phyloP scores from a whole-genome alignment of 2,797 vertebrate genomes.

The Synanceia verrucosa region DNA sequence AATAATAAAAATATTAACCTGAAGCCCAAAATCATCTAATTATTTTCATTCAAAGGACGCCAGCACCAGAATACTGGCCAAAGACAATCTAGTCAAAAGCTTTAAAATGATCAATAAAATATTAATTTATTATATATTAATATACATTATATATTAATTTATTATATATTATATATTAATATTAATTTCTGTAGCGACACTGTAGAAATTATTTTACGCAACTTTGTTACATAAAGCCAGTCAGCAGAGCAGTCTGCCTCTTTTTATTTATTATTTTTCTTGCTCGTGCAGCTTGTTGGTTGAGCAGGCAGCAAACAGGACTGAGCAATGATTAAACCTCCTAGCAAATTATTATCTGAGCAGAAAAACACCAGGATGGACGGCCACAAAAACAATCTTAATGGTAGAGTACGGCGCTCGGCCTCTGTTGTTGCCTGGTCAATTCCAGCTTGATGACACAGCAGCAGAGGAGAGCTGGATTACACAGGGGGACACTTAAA shows the following conservation, averaged over 20 bases:
- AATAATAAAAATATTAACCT: neutral
- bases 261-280: neutral
- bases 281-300: neutral
- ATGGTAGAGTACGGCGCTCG: neutral
- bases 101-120: neutral
- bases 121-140: too few relatives aligned
- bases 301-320: neutral
- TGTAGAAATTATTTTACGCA: neutral
- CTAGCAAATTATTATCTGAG: conserved; percentile 26
- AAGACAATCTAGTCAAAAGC: too few relatives aligned
- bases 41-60: neutral
- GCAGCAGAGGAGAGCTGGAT: conserved; percentile 36
- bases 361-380: neutral
- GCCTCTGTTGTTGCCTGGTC: conserved; percentile 41
- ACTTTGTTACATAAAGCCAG: neutral
- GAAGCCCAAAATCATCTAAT: neutral
- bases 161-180: too few relatives aligned
- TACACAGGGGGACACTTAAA: conserved; percentile 45
- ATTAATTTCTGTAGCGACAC: neutral
- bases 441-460: conserved; percentile 56
- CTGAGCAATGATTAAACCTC: conserved; percentile 47
- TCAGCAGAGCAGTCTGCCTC: conserved; percentile 20
- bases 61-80: neutral
- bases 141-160: too few relatives aligned
- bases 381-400: conserved; percentile 7